Conservation (phyloP, 2,888 invertebrate genomes). For the Formica aserva region DNA sequence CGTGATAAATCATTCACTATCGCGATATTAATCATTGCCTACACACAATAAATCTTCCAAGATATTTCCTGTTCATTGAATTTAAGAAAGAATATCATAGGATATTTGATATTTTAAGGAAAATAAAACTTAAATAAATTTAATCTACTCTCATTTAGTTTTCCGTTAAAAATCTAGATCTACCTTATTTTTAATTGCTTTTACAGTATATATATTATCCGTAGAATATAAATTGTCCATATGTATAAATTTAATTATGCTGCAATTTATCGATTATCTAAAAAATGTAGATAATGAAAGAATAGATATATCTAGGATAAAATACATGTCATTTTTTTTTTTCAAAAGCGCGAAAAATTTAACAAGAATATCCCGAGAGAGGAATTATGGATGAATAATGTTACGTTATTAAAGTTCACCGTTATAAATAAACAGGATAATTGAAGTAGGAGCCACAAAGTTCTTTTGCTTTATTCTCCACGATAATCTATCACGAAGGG, state of each 20-base stretch:
- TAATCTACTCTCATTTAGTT: not conserved
- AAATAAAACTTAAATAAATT: not conserved
- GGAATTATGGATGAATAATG: not conserved
- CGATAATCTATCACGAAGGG: conserved; percentile 12
- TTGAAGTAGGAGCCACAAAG: conserved; percentile 1
- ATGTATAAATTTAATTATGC: not conserved
- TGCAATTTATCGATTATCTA: not conserved
- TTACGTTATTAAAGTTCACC: not conserved
- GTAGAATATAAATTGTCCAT: not conserved
- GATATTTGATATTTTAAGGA: not conserved
- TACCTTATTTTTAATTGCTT: not conserved
- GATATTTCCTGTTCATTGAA: not conserved
- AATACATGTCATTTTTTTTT: not conserved
- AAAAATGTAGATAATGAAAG: not conserved
- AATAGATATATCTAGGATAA: not conserved
- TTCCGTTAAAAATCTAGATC: not conserved
- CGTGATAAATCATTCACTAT: not conserved
- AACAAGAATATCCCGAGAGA: not conserved
- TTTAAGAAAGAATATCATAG: not conserved
- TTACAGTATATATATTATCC: not conserved
- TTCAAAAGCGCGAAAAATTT: not conserved
- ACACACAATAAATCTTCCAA: conserved; percentile 4
- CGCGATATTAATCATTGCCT: conserved; percentile 9
- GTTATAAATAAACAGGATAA: not conserved
- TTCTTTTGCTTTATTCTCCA: conserved; percentile 9